Evolutionary conservation across 2,113 vertebrate genomes (phyloP).

Genomic region (Parus major): DNA sequence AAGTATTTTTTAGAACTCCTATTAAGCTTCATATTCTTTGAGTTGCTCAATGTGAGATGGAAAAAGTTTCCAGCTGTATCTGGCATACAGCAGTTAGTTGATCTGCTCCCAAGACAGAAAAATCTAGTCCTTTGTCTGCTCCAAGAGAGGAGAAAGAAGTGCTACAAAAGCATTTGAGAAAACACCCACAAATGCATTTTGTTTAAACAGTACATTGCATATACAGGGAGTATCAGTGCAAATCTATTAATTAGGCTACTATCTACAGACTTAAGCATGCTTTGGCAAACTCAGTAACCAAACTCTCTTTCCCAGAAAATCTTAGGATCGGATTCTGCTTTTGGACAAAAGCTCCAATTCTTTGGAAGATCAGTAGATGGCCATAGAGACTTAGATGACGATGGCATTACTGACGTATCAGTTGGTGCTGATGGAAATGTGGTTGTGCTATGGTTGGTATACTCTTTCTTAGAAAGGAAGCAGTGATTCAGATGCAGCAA

Average conservation of each 20-base stretch:
- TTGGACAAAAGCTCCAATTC: slow-evolving; percentile 79
- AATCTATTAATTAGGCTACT: not conserved
- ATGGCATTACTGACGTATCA: slow-evolving; percentile 85
- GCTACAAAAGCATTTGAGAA: not conserved
- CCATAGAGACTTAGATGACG: slow-evolving; percentile 83
- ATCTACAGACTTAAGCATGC: not conserved
- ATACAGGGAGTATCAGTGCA: not conserved
- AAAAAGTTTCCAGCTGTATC: not conserved
- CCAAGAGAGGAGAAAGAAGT: not conserved
- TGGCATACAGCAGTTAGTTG: not conserved
- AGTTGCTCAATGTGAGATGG: not conserved
- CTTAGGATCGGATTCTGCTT: slow-evolving; percentile 76
- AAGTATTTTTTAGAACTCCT: not conserved
- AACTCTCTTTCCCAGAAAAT: slow-evolving; percentile 83
- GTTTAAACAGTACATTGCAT: not conserved
- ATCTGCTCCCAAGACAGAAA: not conserved
- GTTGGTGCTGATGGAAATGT: slow-evolving; percentile 88
- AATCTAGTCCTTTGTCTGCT: not conserved
- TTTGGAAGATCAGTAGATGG: slow-evolving; percentile 90
- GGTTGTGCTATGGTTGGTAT: slow-evolving; percentile 88
- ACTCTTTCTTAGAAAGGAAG: not conserved
- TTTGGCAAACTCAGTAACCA: not conserved
- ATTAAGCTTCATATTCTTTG: not conserved
- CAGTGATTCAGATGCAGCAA: not conserved
- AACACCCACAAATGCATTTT: not conserved